Conservation (phyloP, 2,113 vertebrate genomes). For the Sylvia atricapilla region DNA sequence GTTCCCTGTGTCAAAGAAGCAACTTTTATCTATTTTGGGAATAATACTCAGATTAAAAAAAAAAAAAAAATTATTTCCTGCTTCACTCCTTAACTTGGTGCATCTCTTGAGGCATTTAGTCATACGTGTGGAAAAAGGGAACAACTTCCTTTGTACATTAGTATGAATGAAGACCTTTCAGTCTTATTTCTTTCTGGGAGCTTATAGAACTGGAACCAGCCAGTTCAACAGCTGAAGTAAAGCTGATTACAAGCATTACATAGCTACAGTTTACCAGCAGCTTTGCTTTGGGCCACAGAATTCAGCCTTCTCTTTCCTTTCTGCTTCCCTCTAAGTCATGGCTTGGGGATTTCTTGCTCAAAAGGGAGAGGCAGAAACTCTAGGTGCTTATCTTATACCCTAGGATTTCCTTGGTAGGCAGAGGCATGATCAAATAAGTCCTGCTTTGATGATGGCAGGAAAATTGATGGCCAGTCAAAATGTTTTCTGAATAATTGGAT, state of each 20-base stretch:
- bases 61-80: too few relatives aligned
- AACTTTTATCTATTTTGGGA: not conserved
- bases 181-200: not conserved
- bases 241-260: not conserved
- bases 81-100: not conserved
- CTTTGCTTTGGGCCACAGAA: not conserved
- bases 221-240: not conserved
- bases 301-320: not conserved
- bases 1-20: not conserved
- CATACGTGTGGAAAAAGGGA: not conserved
- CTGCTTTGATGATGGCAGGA: not conserved
- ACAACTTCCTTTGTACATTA: not conserved
- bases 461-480: not conserved
- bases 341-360: not conserved
- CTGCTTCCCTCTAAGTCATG: not conserved
- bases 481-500: not conserved
- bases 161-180: not conserved
- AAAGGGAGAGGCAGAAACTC: not conserved
- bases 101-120: not conserved
- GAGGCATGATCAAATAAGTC: not conserved
- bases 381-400: not conserved
- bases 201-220: not conserved
- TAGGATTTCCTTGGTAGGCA: not conserved
- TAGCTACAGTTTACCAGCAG: not conserved
- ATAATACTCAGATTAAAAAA: not conserved